phyloP scores from a whole-genome alignment of 2,888 invertebrate species.

The Rotaria sp. region DNA sequence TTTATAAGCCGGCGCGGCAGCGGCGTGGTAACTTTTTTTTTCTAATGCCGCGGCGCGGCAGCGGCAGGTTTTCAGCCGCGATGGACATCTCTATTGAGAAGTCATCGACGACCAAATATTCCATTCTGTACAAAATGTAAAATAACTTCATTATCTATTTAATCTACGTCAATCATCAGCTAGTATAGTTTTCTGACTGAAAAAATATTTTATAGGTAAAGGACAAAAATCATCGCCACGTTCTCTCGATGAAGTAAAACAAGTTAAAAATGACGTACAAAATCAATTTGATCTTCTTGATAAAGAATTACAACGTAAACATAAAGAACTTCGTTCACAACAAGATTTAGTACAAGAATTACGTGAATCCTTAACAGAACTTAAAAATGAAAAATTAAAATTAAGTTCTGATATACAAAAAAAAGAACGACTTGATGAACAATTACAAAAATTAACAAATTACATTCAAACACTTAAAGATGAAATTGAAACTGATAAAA shows the following conservation, averaged over 20 bases:
- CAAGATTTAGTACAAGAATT: neutral
- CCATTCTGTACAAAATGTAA: no score
- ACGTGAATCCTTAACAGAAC: slow-evolving; percentile 27
- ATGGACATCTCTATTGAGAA: no score
- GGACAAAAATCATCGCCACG: neutral
- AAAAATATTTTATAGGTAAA: neutral
- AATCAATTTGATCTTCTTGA: neutral
- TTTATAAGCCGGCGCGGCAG: no score
- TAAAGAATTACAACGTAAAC: slow-evolving; percentile 27
- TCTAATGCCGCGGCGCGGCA: no score
- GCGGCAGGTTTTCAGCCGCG: no score
- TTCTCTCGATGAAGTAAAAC: slow-evolving; percentile 4
- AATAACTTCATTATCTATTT: no score
- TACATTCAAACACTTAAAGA: slow-evolving; percentile 6
- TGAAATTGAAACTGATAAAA: slow-evolving; percentile 30
- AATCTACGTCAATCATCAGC: no score
- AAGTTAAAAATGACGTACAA: neutral
- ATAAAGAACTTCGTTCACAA: neutral
- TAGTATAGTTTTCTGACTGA: no score
- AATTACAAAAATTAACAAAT: neutral
- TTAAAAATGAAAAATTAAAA: slow-evolving; percentile 29
- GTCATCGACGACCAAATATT: no score
- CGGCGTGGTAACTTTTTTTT: no score
- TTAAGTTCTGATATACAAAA: slow-evolving; percentile 1
- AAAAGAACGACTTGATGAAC: slow-evolving; percentile 31